phyloP scores from a whole-genome alignment of 1,140 invertebrate species.

The Drosophila rhopaloa region DNA sequence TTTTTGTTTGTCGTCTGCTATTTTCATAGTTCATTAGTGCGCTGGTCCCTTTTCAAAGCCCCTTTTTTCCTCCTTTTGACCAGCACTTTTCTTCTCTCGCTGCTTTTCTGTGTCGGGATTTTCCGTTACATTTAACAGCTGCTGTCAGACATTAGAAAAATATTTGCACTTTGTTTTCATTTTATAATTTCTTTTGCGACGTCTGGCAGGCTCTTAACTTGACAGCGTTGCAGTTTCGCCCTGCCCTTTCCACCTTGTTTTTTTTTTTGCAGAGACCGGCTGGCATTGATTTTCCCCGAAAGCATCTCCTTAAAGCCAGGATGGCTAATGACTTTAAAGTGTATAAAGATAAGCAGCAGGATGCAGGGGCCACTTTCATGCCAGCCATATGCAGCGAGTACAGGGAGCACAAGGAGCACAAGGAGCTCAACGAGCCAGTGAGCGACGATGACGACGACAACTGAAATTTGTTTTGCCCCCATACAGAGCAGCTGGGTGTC shows the following conservation, averaged over 20 bases:
- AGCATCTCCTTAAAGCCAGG: conserved; percentile 56
- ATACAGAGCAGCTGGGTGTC: conserved; percentile 35
- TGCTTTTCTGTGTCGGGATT: conserved; percentile 21
- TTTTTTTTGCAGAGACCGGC: conserved; percentile 1
- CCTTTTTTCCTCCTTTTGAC: conserved; percentile 11
- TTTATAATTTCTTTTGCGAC: conserved; percentile 59
- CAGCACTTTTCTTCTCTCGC: conserved; percentile 12
- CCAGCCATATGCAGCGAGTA: conserved; percentile 42
- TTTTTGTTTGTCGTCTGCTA: conserved; percentile 57
- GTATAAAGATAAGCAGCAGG: conserved; percentile 68
- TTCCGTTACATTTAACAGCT: conserved; percentile 56
- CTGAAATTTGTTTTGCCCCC: conserved; percentile 68
- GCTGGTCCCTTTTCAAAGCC: conserved; percentile 2
- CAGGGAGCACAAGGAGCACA: not conserved
- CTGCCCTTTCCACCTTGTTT: conserved; percentile 2
- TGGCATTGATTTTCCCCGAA: conserved; percentile 56
- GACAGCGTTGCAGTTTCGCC: conserved; percentile 43
- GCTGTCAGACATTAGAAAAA: conserved; percentile 74
- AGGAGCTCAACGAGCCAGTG: conserved; percentile 28
- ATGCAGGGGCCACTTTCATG: conserved; percentile 35
- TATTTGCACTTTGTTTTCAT: conserved; percentile 69
- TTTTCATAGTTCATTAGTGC: conserved; percentile 75
- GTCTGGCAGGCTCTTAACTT: conserved; percentile 47
- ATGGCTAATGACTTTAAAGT: conserved; percentile 77
- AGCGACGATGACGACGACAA: conserved; percentile 61